Base-by-base conservation (phyloP, 2,797 vertebrate species). In the Chanos chanos region DNA sequence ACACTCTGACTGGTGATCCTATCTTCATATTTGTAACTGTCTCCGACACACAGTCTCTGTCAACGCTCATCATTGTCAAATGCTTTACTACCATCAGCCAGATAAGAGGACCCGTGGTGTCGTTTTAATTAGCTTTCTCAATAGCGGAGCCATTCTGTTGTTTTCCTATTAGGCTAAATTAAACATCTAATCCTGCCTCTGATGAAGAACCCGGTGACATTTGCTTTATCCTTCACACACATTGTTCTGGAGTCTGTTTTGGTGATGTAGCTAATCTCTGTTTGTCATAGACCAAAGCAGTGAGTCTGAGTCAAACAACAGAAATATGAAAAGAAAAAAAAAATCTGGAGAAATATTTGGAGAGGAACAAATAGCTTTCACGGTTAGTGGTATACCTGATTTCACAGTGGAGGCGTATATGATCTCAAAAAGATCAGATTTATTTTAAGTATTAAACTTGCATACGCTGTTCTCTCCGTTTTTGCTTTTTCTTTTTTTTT, bases 41-140 rank as follows among this genome's bases (percentile, higher is more conserved):
- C 33, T 63, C 21, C 9, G 40, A 22, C 70, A 56, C 44, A 22
- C 37, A 60, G 48, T 53, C 19, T 43, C 15, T 49, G 53, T 36
- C 21, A 25, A 54, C 51, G 33, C 45, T 37, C 28, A 9, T 65
- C 55, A 57, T 18, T 12, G 3, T 61, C 16, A 2, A 50, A 43
- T 3, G 13, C 52, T 51, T 36, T 60, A 55, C 39, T 48, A 45
- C 40, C 19, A 27, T 5, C 34, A 19, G 56, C 9, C 37, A 52
- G 55, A 74, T 64, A 67, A 34, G 43, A 60, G 52, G 47, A 18
- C 34, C 40, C 19, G 37, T 25, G 40, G 60, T 53, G 16, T 66
- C n/a, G 36, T 31, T 39, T 51, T 73, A 64, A 70, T 66, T 63
- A 70, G 15, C 31, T 54, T 19, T 18, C 65, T 63, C 54, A 40